phyloP scores from a whole-genome alignment of 2,888 invertebrate species.

The Cyclophora punctaria region DNA sequence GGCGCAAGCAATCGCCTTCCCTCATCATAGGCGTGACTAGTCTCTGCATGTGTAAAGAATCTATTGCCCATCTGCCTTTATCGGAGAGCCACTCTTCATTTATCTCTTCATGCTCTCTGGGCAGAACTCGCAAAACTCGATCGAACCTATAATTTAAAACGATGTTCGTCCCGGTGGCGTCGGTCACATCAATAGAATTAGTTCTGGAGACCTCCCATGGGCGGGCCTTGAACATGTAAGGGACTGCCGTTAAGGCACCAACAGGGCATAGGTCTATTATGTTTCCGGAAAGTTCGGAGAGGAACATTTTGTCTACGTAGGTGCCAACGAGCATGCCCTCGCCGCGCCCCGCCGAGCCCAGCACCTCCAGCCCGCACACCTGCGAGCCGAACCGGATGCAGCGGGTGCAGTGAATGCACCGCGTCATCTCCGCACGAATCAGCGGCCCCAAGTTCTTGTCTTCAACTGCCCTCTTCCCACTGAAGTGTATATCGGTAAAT shows the following conservation, averaged over 20 bases:
- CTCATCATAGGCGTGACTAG: constrained; percentile 94
- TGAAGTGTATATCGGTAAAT: constrained; percentile 91
- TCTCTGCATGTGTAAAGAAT: constrained; percentile 96
- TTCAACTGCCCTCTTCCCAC: constrained; percentile 95
- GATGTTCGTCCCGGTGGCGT: constrained; percentile 63
- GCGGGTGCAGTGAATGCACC: constrained; percentile 99
- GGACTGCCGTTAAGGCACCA: constrained; percentile 97
- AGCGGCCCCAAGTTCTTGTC: constrained; percentile 97
- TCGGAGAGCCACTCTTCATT: constrained; percentile 99
- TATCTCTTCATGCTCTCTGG: constrained; percentile 58
- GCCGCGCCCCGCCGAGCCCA: constrained; percentile 94
- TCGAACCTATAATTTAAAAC: constrained; percentile 48
- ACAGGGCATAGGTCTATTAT: constrained; percentile 99
- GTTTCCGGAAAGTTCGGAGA: constrained; percentile 98
- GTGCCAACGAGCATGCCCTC: constrained; percentile 98
- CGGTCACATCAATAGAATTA: constrained; percentile 62
- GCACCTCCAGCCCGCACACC: constrained; percentile 96
- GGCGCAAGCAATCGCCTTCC: constrained; percentile 79
- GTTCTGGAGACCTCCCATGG: constrained; percentile 96
- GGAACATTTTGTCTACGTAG: constrained; percentile 97
- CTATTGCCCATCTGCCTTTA: constrained; percentile 96
- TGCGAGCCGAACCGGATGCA: constrained; percentile 98
- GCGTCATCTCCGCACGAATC: constrained; percentile 97
- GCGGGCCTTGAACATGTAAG: constrained; percentile 95
- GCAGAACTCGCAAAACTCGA: constrained; percentile 51